Percentiles rank a stretch among this genome's conserved stretches.
These are phyloP conservation scores for Irena cyanogastra DNA, from an alignment of 2,113 vertebrate genomes.

Conservation along the genomic window DNA sequence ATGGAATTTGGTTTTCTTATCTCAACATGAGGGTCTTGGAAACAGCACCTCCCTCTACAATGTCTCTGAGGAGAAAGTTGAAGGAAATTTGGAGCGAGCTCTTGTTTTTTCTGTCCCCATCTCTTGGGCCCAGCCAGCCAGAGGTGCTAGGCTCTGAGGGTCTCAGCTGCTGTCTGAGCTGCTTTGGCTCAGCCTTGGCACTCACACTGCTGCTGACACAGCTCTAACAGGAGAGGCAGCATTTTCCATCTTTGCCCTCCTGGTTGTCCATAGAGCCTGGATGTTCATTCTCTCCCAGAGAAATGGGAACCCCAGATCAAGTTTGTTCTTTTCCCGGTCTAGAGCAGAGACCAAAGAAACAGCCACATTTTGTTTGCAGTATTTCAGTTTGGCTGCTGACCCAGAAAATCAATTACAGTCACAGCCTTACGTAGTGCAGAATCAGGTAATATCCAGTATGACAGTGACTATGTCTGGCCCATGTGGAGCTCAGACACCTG, in stretches of 20 bases:
- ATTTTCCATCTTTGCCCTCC: rapidly evolving
- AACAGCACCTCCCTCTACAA: neutral
- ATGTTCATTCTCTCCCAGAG: neutral
- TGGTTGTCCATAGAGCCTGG: neutral
- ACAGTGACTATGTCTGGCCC: neutral
- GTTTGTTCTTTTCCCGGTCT: neutral
- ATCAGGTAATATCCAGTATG: neutral
- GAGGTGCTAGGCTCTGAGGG: neutral
- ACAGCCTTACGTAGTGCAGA: neutral
- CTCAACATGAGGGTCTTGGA: neutral
- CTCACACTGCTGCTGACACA: neutral
- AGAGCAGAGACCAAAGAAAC: neutral
- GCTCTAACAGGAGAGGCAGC: neutral
- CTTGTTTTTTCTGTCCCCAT: neutral
- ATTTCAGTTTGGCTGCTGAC: neutral
- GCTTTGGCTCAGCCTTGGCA: neutral
- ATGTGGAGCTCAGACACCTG: neutral
- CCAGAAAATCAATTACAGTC: neutral
- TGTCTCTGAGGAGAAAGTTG: neutral
- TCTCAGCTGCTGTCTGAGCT: neutral
- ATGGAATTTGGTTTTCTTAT: neutral
- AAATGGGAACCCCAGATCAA: neutral
- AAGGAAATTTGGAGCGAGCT: neutral
- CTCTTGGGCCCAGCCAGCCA: neutral
- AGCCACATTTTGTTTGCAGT: neutral